phyloP scores from a whole-genome alignment of 2,888 invertebrate species.

The Polylopha cassiicola region DNA sequence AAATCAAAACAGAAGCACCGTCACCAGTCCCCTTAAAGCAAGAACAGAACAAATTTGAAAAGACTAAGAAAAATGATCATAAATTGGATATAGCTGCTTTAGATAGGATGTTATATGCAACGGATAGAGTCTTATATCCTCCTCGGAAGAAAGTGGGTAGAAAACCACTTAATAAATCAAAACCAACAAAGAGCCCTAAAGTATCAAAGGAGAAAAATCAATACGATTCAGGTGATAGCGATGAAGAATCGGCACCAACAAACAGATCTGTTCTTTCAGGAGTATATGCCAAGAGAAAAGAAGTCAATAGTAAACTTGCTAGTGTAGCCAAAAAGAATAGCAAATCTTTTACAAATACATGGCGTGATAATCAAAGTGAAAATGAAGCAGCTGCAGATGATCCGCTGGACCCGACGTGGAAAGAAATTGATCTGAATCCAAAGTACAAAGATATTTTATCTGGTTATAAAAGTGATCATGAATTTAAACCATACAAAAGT shows the following conservation, averaged over 20 bases:
- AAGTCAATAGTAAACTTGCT: slow-evolving; percentile 65
- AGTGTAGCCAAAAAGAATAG: slow-evolving; percentile 57
- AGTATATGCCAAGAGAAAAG: slow-evolving; percentile 72
- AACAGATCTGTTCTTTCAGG: slow-evolving; percentile 68
- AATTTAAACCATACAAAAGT: slow-evolving; percentile 71
- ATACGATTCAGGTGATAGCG: slow-evolving; percentile 64
- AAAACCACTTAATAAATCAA: slow-evolving; percentile 74
- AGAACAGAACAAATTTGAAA: slow-evolving; percentile 63
- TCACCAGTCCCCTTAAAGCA: slow-evolving; percentile 67
- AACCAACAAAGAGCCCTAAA: slow-evolving; percentile 51
- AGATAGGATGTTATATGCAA: slow-evolving; percentile 83
- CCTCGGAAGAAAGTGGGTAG: slow-evolving; percentile 85
- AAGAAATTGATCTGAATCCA: slow-evolving; percentile 80
- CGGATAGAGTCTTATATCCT: slow-evolving; percentile 86
- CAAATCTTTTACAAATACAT: slow-evolving; percentile 59
- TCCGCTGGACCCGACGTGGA: slow-evolving; percentile 79
- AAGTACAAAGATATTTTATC: slow-evolving; percentile 79
- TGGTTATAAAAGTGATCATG: slow-evolving; percentile 79
- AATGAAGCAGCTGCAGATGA: slow-evolving; percentile 75
- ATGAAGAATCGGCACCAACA: slow-evolving; percentile 53
- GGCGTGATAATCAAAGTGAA: slow-evolving; percentile 72
- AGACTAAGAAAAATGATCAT: slow-evolving; percentile 58
- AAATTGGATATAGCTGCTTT: slow-evolving; percentile 77
- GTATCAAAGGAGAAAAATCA: slow-evolving; percentile 67
- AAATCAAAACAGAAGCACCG: slow-evolving; percentile 70